Percentiles rank a stretch among this genome's conserved stretches.
phyloP scores from a whole-genome alignment of 2,113 vertebrate species.

The Elephantulus edwardii region DNA sequence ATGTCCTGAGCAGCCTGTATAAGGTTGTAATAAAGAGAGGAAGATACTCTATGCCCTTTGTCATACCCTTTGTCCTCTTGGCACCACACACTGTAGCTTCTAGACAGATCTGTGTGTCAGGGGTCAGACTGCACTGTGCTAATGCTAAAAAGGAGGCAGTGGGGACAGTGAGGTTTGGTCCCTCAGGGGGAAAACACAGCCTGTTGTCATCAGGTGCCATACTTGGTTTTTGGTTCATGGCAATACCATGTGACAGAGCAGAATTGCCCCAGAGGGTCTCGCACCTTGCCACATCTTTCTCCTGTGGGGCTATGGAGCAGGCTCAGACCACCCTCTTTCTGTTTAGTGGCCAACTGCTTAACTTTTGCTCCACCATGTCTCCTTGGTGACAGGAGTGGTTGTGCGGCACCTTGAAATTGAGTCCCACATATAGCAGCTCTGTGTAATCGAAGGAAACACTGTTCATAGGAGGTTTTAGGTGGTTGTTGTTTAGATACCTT shows the following conservation, averaged over 20 bases:
- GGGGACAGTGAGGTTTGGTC: not conserved
- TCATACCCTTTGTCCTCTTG: not conserved
- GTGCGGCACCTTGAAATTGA: too few relatives aligned
- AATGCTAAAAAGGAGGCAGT: not conserved
- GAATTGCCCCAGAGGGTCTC: not conserved
- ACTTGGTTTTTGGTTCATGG: not conserved
- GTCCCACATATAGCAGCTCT: too few relatives aligned
- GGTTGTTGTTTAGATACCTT: too few relatives aligned
- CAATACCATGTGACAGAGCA: not conserved
- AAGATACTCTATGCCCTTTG: not conserved
- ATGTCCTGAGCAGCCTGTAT: not conserved
- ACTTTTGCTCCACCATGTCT: not conserved
- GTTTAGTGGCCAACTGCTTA: not conserved
- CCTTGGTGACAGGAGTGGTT: not conserved
- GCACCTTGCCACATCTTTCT: not conserved
- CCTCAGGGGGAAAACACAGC: not conserved
- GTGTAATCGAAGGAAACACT: too few relatives aligned
- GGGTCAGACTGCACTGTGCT: not conserved
- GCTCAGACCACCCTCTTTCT: not conserved
- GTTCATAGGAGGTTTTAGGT: too few relatives aligned
- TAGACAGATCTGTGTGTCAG: not conserved
- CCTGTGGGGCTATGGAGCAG: not conserved
- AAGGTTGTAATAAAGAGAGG: not conserved
- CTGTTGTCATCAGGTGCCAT: not conserved
- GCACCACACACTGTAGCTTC: not conserved